phyloP scores from a whole-genome alignment of 1,140 invertebrate genomes.

The Platyscapa corneri region DNA sequence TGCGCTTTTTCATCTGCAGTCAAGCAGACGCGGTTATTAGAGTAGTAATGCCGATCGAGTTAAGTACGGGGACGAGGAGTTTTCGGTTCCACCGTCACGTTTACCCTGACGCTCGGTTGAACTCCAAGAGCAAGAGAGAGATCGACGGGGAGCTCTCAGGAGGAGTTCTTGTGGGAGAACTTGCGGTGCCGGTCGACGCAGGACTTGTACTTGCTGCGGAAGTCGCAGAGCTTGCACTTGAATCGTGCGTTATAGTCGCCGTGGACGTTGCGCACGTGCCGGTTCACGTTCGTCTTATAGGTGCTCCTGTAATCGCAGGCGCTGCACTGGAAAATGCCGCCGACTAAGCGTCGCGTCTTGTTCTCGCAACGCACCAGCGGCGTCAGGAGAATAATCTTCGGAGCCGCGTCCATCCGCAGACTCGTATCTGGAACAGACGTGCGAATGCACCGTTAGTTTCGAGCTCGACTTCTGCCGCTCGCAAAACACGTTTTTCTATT shows the following conservation, averaged over 20 bases:
- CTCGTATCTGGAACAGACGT: background rate
- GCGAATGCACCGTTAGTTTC: background rate
- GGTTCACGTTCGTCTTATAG: constrained; percentile 33
- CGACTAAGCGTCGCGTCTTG: background rate
- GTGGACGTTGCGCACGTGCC: constrained; percentile 40
- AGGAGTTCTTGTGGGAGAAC: constrained; percentile 11
- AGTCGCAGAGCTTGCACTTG: constrained; percentile 66
- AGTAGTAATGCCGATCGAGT: too few relatives aligned
- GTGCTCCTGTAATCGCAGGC: constrained; percentile 2
- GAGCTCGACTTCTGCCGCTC: background rate
- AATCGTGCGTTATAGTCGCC: constrained; percentile 58
- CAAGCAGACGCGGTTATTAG: too few relatives aligned
- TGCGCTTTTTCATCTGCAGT: too few relatives aligned
- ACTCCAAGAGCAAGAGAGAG: too few relatives aligned
- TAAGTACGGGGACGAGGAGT: too few relatives aligned
- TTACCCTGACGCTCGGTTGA: too few relatives aligned
- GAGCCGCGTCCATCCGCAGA: background rate
- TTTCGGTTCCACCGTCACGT: too few relatives aligned
- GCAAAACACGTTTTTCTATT: background rate
- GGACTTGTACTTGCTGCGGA: constrained; percentile 64
- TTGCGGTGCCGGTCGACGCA: constrained; percentile 54
- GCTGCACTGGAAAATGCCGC: constrained; percentile 10
- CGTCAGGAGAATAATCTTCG: background rate
- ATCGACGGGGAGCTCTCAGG: background rate
- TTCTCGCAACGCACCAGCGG: background rate